These are phyloP conservation scores for Caenorhabditis drosophilae DNA, from an alignment of 2,888 invertebrate species.

Conservation along the genomic window DNA sequence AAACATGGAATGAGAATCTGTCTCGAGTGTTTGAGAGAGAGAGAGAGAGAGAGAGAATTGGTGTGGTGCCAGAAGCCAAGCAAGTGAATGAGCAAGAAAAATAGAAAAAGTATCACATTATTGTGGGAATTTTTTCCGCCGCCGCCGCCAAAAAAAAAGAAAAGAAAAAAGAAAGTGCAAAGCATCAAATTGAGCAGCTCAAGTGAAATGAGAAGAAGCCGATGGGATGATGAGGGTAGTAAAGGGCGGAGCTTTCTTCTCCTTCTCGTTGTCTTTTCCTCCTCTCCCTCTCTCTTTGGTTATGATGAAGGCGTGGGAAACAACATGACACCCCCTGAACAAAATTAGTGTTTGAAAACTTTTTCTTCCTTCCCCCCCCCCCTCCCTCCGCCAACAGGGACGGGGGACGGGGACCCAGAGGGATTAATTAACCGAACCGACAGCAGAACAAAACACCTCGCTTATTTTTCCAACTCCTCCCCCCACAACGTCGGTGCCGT, in stretches of 20 bases:
- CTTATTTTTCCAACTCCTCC: no score
- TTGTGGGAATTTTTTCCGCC: background rate
- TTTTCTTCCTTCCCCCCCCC: background rate
- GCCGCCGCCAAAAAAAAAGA: background rate
- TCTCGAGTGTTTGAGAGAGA: no score
- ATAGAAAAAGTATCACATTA: no score
- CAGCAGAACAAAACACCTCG: no score
- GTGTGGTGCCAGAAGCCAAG: no score
- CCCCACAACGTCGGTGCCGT: no score
- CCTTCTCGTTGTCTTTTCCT: background rate
- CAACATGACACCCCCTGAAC: constrained; percentile 1
- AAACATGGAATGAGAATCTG: no score
- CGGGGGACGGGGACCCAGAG: no score
- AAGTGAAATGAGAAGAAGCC: background rate
- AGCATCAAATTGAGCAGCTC: background rate
- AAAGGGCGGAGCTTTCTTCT: background rate
- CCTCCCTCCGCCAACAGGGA: background rate
- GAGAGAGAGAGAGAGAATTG: no score
- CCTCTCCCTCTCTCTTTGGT: background rate
- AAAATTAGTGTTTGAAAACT: background rate
- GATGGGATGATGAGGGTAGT: background rate
- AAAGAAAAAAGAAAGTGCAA: constrained; percentile 1
- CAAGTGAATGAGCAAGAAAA: no score
- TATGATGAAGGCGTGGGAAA: background rate
- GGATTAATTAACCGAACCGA: no score